Conservation (phyloP, 2,113 vertebrate genomes). For the Oncorhynchus kisutch region DNA sequence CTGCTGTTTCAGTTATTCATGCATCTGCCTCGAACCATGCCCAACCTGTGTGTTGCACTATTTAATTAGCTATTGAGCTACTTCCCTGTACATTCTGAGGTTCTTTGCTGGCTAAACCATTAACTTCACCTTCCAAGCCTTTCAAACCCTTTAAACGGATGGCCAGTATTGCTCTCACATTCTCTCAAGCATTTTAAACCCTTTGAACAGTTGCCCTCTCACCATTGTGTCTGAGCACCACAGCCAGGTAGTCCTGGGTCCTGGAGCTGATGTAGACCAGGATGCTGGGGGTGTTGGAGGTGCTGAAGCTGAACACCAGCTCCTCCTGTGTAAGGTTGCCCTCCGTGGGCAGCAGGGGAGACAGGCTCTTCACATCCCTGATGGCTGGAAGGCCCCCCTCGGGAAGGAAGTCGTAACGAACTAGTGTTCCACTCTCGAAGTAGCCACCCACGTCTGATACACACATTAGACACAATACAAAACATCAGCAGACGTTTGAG, state of each 20-base stretch:
- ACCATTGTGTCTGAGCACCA: slow-evolving; percentile 88
- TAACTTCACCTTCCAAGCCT: no score
- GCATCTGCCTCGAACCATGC: no score
- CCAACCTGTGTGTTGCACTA: no score
- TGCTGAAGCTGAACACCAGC: slow-evolving; percentile 93
- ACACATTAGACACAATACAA: background rate
- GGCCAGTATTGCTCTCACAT: no score
- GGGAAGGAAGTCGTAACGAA: slow-evolving; percentile 86
- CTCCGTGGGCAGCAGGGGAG: slow-evolving; percentile 36
- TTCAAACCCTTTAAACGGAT: no score
- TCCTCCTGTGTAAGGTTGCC: slow-evolving; percentile 79
- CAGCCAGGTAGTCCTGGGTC: slow-evolving; percentile 88
- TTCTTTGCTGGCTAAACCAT: no score
- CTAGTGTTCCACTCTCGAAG: slow-evolving; percentile 93
- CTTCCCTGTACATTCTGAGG: no score
- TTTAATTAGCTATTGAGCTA: no score
- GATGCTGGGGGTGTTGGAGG: slow-evolving; percentile 86
- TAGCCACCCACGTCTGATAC: slow-evolving; percentile 89
- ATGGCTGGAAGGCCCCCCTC: slow-evolving; percentile 34
- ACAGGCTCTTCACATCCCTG: slow-evolving; percentile 53
- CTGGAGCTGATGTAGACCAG: slow-evolving; percentile 90
- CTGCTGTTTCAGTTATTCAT: no score
- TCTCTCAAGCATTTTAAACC: no score
- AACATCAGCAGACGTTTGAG: background rate
- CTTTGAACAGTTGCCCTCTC: slow-evolving; percentile 28